phyloP scores from a whole-genome alignment of 2,888 invertebrate species.

The Rhamnusium bicolor region DNA sequence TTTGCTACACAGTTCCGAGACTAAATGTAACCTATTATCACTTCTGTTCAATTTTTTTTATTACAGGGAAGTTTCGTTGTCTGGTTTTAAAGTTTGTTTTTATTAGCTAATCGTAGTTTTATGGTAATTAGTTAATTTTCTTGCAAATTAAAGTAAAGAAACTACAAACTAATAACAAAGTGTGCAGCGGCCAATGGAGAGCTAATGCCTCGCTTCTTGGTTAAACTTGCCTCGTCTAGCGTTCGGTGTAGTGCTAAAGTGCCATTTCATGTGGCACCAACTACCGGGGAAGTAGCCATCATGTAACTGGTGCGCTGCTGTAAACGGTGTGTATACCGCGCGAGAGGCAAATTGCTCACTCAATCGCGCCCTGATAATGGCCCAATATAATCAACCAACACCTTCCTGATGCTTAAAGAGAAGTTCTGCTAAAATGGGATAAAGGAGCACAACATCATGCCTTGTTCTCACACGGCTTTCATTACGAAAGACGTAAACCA shows the following conservation, averaged over 20 bases:
- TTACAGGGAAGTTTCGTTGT: too few species aligned
- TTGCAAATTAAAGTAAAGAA: neutral
- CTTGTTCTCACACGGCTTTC: constrained; percentile 8
- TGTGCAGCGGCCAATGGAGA: neutral
- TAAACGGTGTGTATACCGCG: constrained; percentile 17
- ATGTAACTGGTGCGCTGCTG: constrained; percentile 14
- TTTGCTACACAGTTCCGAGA: too few species aligned
- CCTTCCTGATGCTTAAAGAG: constrained; percentile 35
- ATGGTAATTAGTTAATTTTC: neutral
- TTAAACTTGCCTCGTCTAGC: constrained; percentile 18
- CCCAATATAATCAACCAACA: constrained; percentile 46
- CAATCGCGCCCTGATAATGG: constrained; percentile 48
- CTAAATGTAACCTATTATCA: too few species aligned
- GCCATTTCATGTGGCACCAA: constrained; percentile 33
- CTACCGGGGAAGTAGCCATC: constrained; percentile 27
- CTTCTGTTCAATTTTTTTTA: too few species aligned
- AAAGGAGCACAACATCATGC: neutral
- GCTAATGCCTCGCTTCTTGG: neutral
- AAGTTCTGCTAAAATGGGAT: constrained; percentile 4
- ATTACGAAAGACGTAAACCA: neutral
- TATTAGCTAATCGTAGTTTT: neutral
- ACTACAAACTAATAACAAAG: neutral
- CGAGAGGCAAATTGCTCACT: constrained; percentile 57
- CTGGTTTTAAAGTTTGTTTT: neutral
- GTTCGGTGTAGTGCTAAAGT: constrained; percentile 16